Evolutionary conservation across 2,888 invertebrate species (phyloP).

Genomic region (Tillus elongatus): DNA sequence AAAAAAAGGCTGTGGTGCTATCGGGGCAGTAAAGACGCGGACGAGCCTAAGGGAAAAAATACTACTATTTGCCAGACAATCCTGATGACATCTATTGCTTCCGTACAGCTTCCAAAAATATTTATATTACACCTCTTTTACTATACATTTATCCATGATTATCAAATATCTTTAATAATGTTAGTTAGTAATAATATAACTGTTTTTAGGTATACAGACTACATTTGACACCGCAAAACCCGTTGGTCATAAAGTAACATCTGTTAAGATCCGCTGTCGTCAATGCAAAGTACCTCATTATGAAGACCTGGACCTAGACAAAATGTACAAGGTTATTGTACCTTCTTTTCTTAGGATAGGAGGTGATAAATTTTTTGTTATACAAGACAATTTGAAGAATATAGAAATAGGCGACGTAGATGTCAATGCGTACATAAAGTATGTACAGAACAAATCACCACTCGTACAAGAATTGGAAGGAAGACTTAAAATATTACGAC

Average conservation of each 20-base stretch:
- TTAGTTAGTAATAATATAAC: background rate
- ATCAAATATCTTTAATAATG: background rate
- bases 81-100: too few relatives aligned
- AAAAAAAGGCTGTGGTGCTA: too few relatives aligned
- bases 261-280: constrained; percentile 50
- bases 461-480: constrained; percentile 48
- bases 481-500: constrained; percentile 43
- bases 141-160: too few relatives aligned
- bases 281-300: constrained; percentile 57
- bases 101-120: too few relatives aligned
- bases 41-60: too few relatives aligned
- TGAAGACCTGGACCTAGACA: constrained; percentile 46
- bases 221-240: constrained; percentile 53
- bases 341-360: constrained; percentile 56
- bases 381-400: constrained; percentile 47
- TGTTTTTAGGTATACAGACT: constrained; percentile 49
- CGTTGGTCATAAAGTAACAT: constrained; percentile 49
- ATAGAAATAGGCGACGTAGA: constrained; percentile 44
- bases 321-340: constrained; percentile 54
- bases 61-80: too few relatives aligned
- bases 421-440: constrained; percentile 46
- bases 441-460: constrained; percentile 45
- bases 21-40: too few relatives aligned
- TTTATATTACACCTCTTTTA: too few relatives aligned
- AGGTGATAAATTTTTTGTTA: constrained; percentile 57